Evolutionary conservation across 2,113 vertebrate species (phyloP), one percentile per base, ranked within the genome.

Genomic region (Mesembrinibis cayennensis): DNA sequence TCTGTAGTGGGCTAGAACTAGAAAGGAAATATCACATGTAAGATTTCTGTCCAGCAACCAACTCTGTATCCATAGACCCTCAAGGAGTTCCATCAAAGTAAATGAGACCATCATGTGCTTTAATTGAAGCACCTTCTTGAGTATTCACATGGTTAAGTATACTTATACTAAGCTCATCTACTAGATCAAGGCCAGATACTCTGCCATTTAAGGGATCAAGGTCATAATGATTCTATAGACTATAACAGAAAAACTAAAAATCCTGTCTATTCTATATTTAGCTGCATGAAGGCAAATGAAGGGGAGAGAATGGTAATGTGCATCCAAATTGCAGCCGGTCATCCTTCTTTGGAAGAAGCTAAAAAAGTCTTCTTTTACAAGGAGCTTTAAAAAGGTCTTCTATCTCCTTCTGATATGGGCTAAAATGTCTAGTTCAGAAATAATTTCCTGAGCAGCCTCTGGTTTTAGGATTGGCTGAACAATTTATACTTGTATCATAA

Each of bases 51-150:
- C 44, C 45, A 59, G 16, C n/a, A 85, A 53, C 53, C 29, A 47
- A 22, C 2, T 55, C 20, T 1, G 0, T 42, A 40, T 40, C 4
- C 16, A 22, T 42, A 29, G 6, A 49, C 7, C 25, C 38, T 59
- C 19, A 44, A 55, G 40, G 7, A 82, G 5, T 72, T 85, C 30
- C 40, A 30, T 65, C 21, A 77, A 59, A 82, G 26, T 45, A 62
- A 93, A 82, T 69, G 14, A 21, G 10, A 80, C 30, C 34, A 45
- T 70, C 45, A 29, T 16, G 13, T 26, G 14, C 17, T 61, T 73
- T 80, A 74, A 40, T 4, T 59, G 50, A 90, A 92, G 11, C 29
- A 87, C 16, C 12, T 55, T 67, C 63, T n/a, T 72, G 18, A 59
- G 20, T 63, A 44, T 21, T 20, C 4, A 71, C 6, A 42, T 26